Base-by-base conservation (phyloP, 2,888 invertebrate species). In the Pheosia tremula region DNA sequence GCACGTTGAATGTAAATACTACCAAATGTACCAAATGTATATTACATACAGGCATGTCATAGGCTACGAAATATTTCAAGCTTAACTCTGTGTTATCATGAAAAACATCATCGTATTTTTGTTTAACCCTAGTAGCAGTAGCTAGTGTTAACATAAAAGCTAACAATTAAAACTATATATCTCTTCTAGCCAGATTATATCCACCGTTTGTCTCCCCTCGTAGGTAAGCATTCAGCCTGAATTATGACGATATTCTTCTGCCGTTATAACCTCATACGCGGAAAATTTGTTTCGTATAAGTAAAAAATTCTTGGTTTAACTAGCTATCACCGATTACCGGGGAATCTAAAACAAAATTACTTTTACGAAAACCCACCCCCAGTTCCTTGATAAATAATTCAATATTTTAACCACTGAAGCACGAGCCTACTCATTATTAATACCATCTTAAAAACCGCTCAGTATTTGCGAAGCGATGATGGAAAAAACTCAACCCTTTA, bases 211-310 rank as follows among this genome's bases (percentile, higher is more conserved):
- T 43, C 56, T 45, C 66, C 60, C 67, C 69, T 61, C 24, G 58
- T 68, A 74, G 74, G 77, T 75, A 76, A 74, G 72, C 72, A 73
- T 72, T 77, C 76, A 72, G 69, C 62, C 67, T 80, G 81, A 82
- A 71, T 78, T 79, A 82, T 77, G 70, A 64, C 64, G 71, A 67
- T 74, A 81, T 81, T 80, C 77, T 79, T 77, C 70, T 67, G 71
- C 79, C 75, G 75, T 81, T 81, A 24, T 24, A 79, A 69, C 72
- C 66, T 74, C 76, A 75, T 77, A 71, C 74, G 75, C 70, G 74
- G 67, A 60, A 57, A 64, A 61, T 61, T 61, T 62, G 64, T 64
- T 38, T 61, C 65, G 63, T 56, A 38, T 47, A 10, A 39, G 39
- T 39, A 39, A 3, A 1, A 6, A 39, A 6, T 39, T 3, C 43